Percentiles rank a stretch among this genome's conserved stretches.
Evolutionary conservation across 2,888 invertebrate species (phyloP).

Genomic region (Drosophila robusta): DNA sequence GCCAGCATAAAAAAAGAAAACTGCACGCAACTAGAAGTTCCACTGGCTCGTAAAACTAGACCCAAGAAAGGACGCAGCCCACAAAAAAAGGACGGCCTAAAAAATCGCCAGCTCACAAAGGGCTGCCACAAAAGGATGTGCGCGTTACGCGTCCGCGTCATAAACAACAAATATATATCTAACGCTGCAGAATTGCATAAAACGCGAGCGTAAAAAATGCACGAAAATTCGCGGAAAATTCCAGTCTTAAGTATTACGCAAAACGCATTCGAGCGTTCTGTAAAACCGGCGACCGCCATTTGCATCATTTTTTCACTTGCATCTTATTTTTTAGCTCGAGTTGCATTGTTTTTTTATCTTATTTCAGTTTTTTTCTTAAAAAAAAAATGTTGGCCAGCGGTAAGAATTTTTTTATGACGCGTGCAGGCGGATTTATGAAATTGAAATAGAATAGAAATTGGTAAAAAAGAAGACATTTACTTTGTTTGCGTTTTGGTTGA

Average conservation of each 20-base stretch:
- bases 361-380: background rate
- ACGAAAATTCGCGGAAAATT: slow-evolving; percentile 37
- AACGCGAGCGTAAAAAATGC: slow-evolving; percentile 57
- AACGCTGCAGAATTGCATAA: slow-evolving; percentile 38
- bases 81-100: slow-evolving; percentile 40
- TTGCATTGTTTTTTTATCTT: slow-evolving; percentile 24
- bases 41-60: slow-evolving; percentile 44
- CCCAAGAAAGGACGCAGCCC: slow-evolving; percentile 9
- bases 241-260: slow-evolving; percentile 45
- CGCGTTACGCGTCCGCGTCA: slow-evolving; percentile 21
- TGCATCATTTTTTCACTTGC: slow-evolving; percentile 10
- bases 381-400: slow-evolving; percentile 5
- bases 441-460: slow-evolving; percentile 9
- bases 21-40: slow-evolving; percentile 79
- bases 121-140: slow-evolving; percentile 53
- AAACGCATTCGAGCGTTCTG: slow-evolving; percentile 24
- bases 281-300: slow-evolving; percentile 9
- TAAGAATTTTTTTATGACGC: slow-evolving; percentile 34
- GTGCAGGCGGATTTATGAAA: slow-evolving; percentile 35
- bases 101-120: slow-evolving; percentile 50
- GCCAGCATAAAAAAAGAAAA: slow-evolving; percentile 5
- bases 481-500: background rate
- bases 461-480: background rate
- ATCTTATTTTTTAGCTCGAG: slow-evolving; percentile 24
- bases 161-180: slow-evolving; percentile 27